A percentile compares a stretch with the other conserved stretches of the same genome.
Evolutionary conservation across 2,113 vertebrate genomes (phyloP).

Genomic region (Plotosus lineatus): DNA sequence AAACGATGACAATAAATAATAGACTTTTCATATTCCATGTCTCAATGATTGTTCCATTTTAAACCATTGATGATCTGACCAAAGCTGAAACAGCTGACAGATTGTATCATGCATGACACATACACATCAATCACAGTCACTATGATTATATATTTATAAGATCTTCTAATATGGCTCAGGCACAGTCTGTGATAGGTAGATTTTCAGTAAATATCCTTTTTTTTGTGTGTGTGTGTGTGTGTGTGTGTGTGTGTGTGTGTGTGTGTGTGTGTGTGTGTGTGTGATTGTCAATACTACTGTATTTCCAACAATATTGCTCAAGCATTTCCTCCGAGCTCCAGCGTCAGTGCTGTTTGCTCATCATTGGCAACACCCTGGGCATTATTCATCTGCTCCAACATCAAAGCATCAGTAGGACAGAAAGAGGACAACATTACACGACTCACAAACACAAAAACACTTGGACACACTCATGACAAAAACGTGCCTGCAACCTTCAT

Average conservation of each 20-base stretch:
- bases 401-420: background rate
- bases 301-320: background rate
- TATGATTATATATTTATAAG: conserved; percentile 22
- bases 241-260: background rate
- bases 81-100: conserved; percentile 2
- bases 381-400: background rate
- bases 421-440: background rate
- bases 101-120: conserved; percentile 34
- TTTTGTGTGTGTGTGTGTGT: background rate
- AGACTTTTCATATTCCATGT: background rate
- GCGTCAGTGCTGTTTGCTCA: background rate
- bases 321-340: background rate
- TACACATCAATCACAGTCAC: conserved; percentile 1
- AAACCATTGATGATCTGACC: conserved; percentile 5
- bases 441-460: background rate
- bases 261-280: background rate
- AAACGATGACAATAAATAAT: background rate
- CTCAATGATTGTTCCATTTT: conserved; percentile 26
- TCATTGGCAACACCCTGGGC: background rate
- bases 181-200: conserved; percentile 6
- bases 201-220: background rate
- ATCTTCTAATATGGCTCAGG: background rate
- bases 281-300: background rate
- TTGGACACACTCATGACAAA: background rate
- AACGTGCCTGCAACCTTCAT: background rate